Evolutionary conservation across 64 coral and sea anemone species (phyloP).

Genomic region (Actinia equina): DNA sequence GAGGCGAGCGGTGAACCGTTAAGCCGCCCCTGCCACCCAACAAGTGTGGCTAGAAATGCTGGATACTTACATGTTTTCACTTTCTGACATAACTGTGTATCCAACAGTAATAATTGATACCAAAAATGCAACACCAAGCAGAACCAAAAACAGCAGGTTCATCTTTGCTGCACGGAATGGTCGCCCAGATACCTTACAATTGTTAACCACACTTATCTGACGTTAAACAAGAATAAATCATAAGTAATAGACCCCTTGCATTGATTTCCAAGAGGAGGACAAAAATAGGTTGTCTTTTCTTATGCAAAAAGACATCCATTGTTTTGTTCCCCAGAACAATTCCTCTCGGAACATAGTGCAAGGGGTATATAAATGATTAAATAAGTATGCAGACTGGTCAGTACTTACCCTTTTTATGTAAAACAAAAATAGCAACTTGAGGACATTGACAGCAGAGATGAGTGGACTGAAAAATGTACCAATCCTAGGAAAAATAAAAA

Average conservation of each 20-base stretch:
- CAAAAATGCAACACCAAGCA: slow-evolving; percentile 54
- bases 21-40: too few species aligned
- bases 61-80: slow-evolving; percentile 16
- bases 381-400: too few species aligned
- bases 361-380: too few species aligned
- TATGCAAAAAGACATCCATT: neutral
- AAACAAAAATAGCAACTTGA: slow-evolving; percentile 88
- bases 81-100: slow-evolving; percentile 68
- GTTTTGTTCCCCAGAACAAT: too few species aligned
- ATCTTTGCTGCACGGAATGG: slow-evolving; percentile 80
- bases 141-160: slow-evolving; percentile 73
- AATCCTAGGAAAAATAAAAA: slow-evolving; percentile 49
- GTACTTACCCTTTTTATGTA: slow-evolving; percentile 93
- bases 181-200: slow-evolving; percentile 62
- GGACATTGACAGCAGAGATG: slow-evolving; percentile 73
- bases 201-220: slow-evolving; percentile 49
- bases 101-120: slow-evolving; percentile 59
- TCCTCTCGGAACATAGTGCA: too few species aligned
- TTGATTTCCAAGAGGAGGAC: too few species aligned
- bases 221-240: neutral
- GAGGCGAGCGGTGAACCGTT: too few species aligned
- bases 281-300: too few species aligned
- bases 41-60: neutral
- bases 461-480: slow-evolving; percentile 94
- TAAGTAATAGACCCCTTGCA: neutral